These are phyloP conservation scores for Micronisus gabar DNA, from an alignment of 2,113 vertebrate genomes.

Conservation along the genomic window DNA sequence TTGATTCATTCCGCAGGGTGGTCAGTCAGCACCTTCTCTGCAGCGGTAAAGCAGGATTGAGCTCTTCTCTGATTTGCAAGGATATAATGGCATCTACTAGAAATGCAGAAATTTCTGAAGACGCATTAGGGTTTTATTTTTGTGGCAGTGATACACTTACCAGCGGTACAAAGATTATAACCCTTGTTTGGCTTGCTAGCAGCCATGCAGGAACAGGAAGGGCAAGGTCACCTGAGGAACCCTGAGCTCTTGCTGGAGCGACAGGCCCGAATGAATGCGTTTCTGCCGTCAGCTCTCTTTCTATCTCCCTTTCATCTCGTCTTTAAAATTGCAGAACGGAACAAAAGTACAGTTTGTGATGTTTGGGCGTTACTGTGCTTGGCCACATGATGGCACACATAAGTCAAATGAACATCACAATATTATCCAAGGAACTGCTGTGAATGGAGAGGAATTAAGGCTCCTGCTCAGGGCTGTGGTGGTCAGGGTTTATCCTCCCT, in stretches of 20 bases:
- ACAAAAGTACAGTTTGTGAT: neutral
- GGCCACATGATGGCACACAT: constrained; percentile 74
- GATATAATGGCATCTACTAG: neutral
- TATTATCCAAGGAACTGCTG: neutral
- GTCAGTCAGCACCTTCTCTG: neutral
- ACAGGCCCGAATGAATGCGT: neutral
- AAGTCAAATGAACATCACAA: constrained; percentile 7
- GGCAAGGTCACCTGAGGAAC: neutral
- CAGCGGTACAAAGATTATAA: neutral
- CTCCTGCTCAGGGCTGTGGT: neutral
- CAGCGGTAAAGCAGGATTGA: neutral
- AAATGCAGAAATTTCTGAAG: neutral
- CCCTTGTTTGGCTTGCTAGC: neutral
- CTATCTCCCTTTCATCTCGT: neutral
- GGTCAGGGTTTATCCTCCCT: neutral
- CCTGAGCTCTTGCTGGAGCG: neutral
- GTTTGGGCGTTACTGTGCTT: constrained; percentile 2
- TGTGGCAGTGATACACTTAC: neutral
- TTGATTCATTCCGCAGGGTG: constrained; percentile 65
- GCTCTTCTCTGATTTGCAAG: neutral
- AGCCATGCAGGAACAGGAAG: neutral
- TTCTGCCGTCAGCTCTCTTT: neutral
- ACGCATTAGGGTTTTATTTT: neutral
- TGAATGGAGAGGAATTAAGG: neutral
- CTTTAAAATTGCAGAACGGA: neutral